Percentiles rank a stretch among this genome's conserved stretches.
Conservation (phyloP, 2,113 vertebrate genomes). For the Sander lucioperca region DNA sequence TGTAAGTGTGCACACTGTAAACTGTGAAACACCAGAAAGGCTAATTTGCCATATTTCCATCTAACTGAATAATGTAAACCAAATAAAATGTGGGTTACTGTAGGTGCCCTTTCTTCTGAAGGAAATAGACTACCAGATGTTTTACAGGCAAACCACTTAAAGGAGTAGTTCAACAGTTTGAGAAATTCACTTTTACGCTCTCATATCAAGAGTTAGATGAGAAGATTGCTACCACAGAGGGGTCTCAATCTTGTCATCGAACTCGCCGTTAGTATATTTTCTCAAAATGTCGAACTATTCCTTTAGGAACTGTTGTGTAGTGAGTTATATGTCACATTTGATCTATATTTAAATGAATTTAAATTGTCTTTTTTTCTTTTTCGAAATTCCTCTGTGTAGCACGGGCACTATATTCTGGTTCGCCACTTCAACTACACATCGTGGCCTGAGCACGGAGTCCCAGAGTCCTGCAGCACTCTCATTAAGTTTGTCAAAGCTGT, state of each 20-base stretch:
- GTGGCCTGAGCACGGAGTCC: conserved; percentile 97
- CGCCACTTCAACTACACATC: conserved; percentile 96
- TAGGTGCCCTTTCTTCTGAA: neutral
- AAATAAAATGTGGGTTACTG: neutral
- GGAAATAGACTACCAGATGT: neutral
- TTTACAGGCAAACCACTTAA: neutral
- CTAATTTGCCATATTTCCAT: neutral
- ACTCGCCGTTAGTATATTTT: neutral
- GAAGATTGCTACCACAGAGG: neutral
- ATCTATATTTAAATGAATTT: neutral
- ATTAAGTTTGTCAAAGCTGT: conserved; percentile 96
- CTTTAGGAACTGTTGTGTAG: neutral
- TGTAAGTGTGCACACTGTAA: neutral
- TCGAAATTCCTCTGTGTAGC: conserved; percentile 81
- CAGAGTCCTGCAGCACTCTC: conserved; percentile 91
- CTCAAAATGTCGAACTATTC: neutral
- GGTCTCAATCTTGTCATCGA: neutral
- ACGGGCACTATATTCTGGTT: conserved; percentile 94
- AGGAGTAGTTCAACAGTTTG: neutral
- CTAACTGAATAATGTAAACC: neutral
- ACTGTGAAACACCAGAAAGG: too few species aligned
- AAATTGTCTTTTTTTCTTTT: neutral
- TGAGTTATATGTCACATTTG: neutral
- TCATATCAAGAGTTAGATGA: neutral
- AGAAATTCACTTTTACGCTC: neutral